Evolutionary conservation across 1,140 invertebrate genomes (phyloP).

Genomic region (Metaphire vulgaris): DNA sequence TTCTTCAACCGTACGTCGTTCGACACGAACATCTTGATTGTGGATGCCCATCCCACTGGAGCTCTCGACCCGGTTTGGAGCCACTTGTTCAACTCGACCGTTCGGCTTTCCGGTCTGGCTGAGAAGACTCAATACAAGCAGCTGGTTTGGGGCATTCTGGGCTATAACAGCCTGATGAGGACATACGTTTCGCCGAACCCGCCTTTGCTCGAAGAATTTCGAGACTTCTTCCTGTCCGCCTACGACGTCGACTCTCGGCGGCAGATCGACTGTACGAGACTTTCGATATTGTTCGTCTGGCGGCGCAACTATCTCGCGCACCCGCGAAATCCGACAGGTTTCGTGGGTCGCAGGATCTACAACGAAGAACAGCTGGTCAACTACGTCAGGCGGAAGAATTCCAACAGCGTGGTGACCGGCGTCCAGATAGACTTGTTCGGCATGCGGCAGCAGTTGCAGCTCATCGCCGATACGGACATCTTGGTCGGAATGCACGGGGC

Average conservation of each 20-base stretch:
- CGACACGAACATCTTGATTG: slow-evolving; percentile 37
- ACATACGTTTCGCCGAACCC: slow-evolving; percentile 30
- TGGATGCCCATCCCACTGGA: slow-evolving; percentile 43
- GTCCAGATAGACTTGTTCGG: slow-evolving; percentile 40
- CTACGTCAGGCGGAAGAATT: slow-evolving; percentile 7
- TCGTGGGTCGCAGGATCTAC: slow-evolving; percentile 38
- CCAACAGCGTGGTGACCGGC: slow-evolving; percentile 31
- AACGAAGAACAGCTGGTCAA: slow-evolving; percentile 40
- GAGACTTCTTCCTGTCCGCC: slow-evolving; percentile 39
- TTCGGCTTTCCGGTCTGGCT: slow-evolving; percentile 26
- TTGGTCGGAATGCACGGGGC: slow-evolving; percentile 95
- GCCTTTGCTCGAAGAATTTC: slow-evolving; percentile 43
- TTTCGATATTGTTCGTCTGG: slow-evolving; percentile 43
- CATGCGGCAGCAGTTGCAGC: slow-evolving; percentile 39
- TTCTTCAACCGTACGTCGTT: slow-evolving; percentile 36
- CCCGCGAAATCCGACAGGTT: slow-evolving; percentile 40
- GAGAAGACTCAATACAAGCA: slow-evolving; percentile 31
- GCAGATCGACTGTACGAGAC: slow-evolving; percentile 33
- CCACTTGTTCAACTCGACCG: slow-evolving; percentile 36
- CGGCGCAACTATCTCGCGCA: slow-evolving; percentile 43
- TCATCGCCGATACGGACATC: slow-evolving; percentile 68
- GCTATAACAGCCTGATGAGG: slow-evolving; percentile 44
- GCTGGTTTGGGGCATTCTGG: slow-evolving; percentile 41
- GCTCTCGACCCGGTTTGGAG: slow-evolving; percentile 40
- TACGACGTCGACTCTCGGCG: slow-evolving; percentile 13